Percentiles rank a stretch among this genome's conserved stretches.
These are phyloP conservation scores for Hirundo rustica DNA, from an alignment of 2,797 vertebrate species.

Conservation along the genomic window DNA sequence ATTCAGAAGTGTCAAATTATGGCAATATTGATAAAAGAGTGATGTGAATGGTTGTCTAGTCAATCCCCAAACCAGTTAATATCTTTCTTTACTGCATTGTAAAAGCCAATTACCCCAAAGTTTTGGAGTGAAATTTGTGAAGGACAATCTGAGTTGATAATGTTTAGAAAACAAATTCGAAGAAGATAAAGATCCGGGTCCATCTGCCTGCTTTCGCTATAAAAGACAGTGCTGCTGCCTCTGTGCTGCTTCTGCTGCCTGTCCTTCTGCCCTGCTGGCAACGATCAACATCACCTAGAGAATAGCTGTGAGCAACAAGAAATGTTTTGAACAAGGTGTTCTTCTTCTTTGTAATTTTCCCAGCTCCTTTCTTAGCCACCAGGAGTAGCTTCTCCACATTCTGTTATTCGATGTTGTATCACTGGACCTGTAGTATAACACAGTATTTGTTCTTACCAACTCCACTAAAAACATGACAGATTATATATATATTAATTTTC, in stretches of 20 bases:
- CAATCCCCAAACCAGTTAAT: conserved; percentile 67
- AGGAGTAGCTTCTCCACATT: not conserved
- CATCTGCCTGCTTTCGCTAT: fast-evolving
- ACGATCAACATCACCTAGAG: not conserved
- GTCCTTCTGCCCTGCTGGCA: not conserved
- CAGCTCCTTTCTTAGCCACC: not conserved
- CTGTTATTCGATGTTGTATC: not conserved
- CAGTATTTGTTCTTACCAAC: not conserved
- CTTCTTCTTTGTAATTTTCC: not conserved
- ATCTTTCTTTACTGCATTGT: conserved; percentile 78
- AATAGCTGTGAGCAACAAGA: not conserved
- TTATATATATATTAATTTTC: not conserved
- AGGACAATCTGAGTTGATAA: conserved; percentile 74
- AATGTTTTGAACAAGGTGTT: not conserved
- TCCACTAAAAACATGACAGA: not conserved
- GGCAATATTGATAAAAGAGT: conserved; percentile 80
- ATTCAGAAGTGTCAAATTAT: conserved; percentile 79
- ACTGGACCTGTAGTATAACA: not conserved
- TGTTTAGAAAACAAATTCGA: conserved; percentile 73
- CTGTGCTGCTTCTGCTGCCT: not conserved
- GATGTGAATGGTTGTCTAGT: conserved; percentile 63
- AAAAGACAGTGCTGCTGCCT: not conserved
- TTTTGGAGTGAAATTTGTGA: conserved; percentile 75
- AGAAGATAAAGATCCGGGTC: conserved; percentile 59
- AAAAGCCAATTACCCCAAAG: conserved; percentile 76